These are phyloP conservation scores for Toxostoma redivivum DNA, from an alignment of 2,113 vertebrate genomes.

Conservation along the genomic window DNA sequence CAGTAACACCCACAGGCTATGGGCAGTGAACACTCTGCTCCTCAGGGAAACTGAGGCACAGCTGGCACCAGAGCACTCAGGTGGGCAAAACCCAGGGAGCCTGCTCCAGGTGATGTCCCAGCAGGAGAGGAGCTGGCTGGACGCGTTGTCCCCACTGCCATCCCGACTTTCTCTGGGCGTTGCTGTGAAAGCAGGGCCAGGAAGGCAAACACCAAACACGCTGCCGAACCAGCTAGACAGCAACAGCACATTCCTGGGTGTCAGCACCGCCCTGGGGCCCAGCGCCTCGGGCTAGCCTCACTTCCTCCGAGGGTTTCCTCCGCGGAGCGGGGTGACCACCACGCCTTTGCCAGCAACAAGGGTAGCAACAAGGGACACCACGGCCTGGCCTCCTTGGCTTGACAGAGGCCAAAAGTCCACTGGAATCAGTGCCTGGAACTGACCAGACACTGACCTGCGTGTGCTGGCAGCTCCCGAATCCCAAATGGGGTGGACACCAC, in stretches of 20 bases:
- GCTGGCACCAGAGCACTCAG: not conserved
- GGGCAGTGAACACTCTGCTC: accelerated
- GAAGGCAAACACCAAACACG: not conserved
- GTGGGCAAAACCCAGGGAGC: not conserved
- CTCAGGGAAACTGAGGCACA: not conserved
- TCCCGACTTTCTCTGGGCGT: not conserved
- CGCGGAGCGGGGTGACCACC: accelerated
- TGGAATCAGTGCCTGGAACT: not conserved
- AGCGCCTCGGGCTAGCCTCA: not conserved
- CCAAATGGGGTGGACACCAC: too few species aligned
- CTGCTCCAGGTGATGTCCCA: not conserved
- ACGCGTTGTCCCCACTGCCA: not conserved
- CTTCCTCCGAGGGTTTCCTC: not conserved
- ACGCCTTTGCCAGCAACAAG: not conserved
- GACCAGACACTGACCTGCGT: not conserved
- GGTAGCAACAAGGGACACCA: not conserved
- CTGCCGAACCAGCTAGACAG: constrained; percentile 28
- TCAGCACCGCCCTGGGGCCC: not conserved
- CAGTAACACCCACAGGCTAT: accelerated
- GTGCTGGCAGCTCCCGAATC: not conserved
- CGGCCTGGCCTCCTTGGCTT: not conserved
- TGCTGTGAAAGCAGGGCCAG: not conserved
- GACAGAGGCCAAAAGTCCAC: not conserved
- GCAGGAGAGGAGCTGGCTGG: not conserved
- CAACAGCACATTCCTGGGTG: constrained; percentile 3